Percentiles rank a stretch among this genome's conserved stretches.
These are phyloP conservation scores for Zeuzera pyrina DNA, from an alignment of 2,888 invertebrate species.

Conservation along the genomic window DNA sequence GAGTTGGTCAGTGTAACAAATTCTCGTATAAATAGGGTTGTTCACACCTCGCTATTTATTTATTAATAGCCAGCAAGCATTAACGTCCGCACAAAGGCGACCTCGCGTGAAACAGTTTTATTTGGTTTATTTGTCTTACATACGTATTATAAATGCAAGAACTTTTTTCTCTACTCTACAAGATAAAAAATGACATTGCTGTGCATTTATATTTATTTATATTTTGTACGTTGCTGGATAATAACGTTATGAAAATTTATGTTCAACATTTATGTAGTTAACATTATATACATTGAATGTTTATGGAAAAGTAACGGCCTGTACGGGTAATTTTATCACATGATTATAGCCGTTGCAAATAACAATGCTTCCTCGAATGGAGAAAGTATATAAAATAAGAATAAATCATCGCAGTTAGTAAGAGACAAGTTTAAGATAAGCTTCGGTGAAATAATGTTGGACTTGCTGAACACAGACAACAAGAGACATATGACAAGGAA, in stretches of 20 bases:
- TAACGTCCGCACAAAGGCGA: slow-evolving; percentile 40
- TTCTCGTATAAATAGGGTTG: too few species aligned
- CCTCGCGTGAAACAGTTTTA: slow-evolving; percentile 38
- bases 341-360: slow-evolving; percentile 41
- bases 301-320: slow-evolving; percentile 10
- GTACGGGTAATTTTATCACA: slow-evolving; percentile 13
- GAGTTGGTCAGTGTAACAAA: too few species aligned
- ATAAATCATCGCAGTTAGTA: slow-evolving; percentile 55
- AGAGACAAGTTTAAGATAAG: slow-evolving; percentile 52
- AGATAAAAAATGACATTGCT: neutral
- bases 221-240: too few species aligned
- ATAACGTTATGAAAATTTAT: too few species aligned
- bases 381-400: slow-evolving; percentile 45
- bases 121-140: slow-evolving; percentile 39
- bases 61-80: too few species aligned
- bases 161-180: slow-evolving; percentile 9
- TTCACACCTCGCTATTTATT: too few species aligned
- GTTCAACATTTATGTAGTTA: neutral
- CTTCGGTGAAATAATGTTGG: slow-evolving; percentile 48
- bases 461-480: slow-evolving; percentile 17
- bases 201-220: too few species aligned
- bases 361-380: slow-evolving; percentile 43
- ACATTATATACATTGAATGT: slow-evolving; percentile 4
- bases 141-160: slow-evolving; percentile 28
- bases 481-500: slow-evolving; percentile 25